Conservation (phyloP, 2,797 vertebrate genomes). For the Valencia hispanica region DNA sequence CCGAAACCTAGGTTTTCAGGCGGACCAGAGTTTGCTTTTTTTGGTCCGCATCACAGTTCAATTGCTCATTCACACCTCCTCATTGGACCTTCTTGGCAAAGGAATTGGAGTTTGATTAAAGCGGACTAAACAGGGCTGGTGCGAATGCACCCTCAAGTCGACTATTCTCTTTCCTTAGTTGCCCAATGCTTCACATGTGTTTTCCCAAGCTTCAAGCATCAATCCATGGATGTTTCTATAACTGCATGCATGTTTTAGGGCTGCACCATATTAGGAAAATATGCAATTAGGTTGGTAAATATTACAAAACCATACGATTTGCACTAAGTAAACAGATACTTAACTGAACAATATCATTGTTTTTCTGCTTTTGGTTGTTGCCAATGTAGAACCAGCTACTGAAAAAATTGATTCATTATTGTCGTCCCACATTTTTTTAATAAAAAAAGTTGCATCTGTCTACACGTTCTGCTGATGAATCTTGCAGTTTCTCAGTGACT, state of each 20-base stretch:
- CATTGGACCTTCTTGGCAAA: too few relatives aligned
- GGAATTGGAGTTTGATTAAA: too few relatives aligned
- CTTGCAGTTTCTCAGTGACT: neutral
- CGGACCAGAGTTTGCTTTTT: too few relatives aligned
- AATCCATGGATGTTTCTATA: neutral
- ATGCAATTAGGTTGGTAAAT: too few relatives aligned
- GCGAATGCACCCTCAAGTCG: too few relatives aligned
- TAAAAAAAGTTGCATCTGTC: neutral
- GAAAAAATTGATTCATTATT: neutral
- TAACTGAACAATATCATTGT: neutral
- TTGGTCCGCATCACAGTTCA: too few relatives aligned
- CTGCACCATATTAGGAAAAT: too few relatives aligned
- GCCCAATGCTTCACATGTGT: neutral
- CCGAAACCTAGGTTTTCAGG: too few relatives aligned
- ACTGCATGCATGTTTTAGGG: too few relatives aligned
- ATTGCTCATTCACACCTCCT: too few relatives aligned
- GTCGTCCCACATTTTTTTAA: neutral
- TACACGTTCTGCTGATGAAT: neutral
- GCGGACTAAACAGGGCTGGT: too few relatives aligned
- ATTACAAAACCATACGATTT: too few relatives aligned
- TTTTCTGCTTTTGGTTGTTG: neutral
- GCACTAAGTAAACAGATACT: neutral
- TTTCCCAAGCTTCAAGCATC: neutral
- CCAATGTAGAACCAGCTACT: neutral
- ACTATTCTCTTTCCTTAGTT: neutral